Conservation (phyloP, 1,140 invertebrate genomes). For the Reticulitermes speratus region DNA sequence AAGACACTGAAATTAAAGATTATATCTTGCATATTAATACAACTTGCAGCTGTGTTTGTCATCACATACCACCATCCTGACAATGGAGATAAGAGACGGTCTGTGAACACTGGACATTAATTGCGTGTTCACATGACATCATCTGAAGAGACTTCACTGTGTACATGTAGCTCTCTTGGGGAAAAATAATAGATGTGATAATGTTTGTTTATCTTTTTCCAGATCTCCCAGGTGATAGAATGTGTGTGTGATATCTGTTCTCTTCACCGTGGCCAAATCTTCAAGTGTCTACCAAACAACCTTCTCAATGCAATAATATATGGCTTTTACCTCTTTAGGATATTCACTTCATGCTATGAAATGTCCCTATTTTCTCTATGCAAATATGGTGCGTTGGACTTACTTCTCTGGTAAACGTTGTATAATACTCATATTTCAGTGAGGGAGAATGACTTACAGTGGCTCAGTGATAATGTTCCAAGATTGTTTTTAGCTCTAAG, state of each 20-base stretch:
- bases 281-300: conserved; percentile 23
- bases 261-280: neutral
- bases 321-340: conserved; percentile 25
- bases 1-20: no score
- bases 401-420: neutral
- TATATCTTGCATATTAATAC: no score
- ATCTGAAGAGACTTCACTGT: no score
- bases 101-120: no score
- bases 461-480: neutral
- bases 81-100: no score
- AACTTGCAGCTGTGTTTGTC: no score
- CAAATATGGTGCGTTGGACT: neutral
- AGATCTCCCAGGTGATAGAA: conserved; percentile 30
- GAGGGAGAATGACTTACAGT: neutral
- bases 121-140: no score
- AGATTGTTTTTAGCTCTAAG: neutral
- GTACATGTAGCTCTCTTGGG: no score
- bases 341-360: conserved; percentile 16
- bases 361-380: conserved; percentile 21
- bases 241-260: conserved; percentile 20
- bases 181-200: neutral
- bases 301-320: conserved; percentile 31
- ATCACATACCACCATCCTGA: no score
- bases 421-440: conserved; percentile 13
- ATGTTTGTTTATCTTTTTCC: conserved; percentile 11